Conservation (phyloP, 2,113 vertebrate species). For the Rallus limicola region DNA sequence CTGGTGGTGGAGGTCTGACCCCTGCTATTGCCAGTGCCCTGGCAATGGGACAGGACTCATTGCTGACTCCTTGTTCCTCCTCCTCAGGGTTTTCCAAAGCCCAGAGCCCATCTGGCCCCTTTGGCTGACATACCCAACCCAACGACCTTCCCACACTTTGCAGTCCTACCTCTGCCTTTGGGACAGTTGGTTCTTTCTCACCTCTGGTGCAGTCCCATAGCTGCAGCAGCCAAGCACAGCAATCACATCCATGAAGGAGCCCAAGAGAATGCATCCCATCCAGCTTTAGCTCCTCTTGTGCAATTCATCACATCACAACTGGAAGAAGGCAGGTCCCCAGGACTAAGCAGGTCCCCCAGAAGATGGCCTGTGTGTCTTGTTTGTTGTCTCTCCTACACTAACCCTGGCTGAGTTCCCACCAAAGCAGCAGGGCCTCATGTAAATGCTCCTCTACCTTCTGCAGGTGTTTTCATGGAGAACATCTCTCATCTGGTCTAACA, state of each 20-base stretch:
- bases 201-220: neutral
- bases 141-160: neutral
- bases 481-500: neutral
- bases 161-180: neutral
- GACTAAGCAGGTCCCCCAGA: neutral
- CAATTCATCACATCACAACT: rapidly evolving
- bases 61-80: neutral
- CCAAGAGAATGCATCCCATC: rapidly evolving
- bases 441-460: neutral
- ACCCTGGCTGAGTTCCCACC: neutral
- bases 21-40: neutral
- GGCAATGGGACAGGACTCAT: neutral
- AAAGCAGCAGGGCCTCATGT: neutral
- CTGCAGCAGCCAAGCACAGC: neutral
- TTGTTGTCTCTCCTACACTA: neutral
- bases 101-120: neutral
- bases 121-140: neutral
- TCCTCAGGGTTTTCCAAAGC: neutral
- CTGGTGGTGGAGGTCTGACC: neutral
- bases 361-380: neutral
- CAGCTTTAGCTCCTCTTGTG: neutral
- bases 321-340: neutral
- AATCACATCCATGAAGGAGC: neutral
- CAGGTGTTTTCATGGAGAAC: neutral
- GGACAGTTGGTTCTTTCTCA: neutral